phyloP scores from a whole-genome alignment of 2,888 invertebrate genomes.

The Scrobipalpa costella region DNA sequence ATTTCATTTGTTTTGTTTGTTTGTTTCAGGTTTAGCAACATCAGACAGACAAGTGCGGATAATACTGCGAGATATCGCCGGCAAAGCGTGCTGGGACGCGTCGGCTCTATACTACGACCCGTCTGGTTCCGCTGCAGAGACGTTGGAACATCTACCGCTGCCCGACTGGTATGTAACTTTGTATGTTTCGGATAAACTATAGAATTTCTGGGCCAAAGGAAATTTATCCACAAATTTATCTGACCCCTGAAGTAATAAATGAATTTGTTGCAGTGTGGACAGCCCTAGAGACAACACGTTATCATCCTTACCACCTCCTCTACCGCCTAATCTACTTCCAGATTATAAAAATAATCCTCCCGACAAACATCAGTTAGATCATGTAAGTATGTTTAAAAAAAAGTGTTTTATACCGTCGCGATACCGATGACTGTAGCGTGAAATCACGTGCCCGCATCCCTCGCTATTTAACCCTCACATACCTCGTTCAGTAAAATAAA shows the following conservation, averaged over 20 bases:
- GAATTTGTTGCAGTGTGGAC: conserved; percentile 53
- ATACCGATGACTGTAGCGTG: too few species aligned
- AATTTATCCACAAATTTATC: too few species aligned
- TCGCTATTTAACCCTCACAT: too few species aligned
- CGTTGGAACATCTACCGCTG: too few species aligned
- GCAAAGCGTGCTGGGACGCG: conserved; percentile 98
- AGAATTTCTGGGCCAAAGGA: too few species aligned
- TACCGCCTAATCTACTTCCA: conserved; percentile 88
- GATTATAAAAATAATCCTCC: conserved; percentile 90
- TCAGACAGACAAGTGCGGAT: conserved; percentile 93
- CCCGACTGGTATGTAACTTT: too few species aligned
- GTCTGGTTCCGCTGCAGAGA: conserved; percentile 56
- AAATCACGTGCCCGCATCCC: too few species aligned
- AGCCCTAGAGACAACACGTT: conserved; percentile 73
- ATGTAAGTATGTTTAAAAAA: conserved; percentile 80
- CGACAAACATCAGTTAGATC: conserved; percentile 95
- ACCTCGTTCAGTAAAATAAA: too few species aligned
- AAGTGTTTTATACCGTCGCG: too few species aligned
- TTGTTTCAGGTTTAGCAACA: conserved; percentile 85
- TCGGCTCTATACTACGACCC: conserved; percentile 93
- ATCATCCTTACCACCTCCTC: conserved; percentile 81
- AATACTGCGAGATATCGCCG: conserved; percentile 93
- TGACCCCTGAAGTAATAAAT: too few species aligned
- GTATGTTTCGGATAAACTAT: too few species aligned
- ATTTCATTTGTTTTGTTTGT: neutral